Conservation (phyloP, 2,888 invertebrate species). For the Drosophila niveifrons region DNA sequence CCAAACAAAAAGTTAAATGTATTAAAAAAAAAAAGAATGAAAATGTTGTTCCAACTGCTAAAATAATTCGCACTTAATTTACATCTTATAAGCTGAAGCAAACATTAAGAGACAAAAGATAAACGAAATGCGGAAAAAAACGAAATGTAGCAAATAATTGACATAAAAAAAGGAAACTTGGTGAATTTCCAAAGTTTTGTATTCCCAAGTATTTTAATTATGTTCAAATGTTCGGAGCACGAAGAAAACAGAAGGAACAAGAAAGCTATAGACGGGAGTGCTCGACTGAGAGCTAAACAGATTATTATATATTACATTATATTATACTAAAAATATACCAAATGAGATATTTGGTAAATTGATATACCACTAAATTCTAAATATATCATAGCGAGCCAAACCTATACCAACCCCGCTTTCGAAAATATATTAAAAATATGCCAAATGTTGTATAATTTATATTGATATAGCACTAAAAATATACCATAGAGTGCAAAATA, state of each 20-base stretch:
- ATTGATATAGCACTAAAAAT: too few relatives aligned
- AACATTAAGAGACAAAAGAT: constrained; percentile 1
- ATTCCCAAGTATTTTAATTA: neutral
- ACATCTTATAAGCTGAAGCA: neutral
- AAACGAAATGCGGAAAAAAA: neutral
- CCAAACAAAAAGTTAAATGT: constrained; percentile 27
- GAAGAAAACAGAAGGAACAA: neutral
- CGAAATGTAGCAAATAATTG: neutral
- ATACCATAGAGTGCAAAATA: too few relatives aligned
- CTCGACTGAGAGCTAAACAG: too few relatives aligned
- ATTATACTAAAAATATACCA: too few relatives aligned
- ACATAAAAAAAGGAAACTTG: neutral
- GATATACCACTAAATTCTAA: too few relatives aligned
- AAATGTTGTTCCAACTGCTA: constrained; percentile 23
- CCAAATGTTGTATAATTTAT: too few relatives aligned
- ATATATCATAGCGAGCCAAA: too few relatives aligned
- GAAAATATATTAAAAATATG: too few relatives aligned
- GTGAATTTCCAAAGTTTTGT: neutral
- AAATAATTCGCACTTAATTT: constrained; percentile 21
- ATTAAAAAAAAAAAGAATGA: constrained; percentile 28
- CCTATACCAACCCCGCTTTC: too few relatives aligned
- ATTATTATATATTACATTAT: too few relatives aligned
- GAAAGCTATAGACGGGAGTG: neutral
- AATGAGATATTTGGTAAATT: too few relatives aligned
- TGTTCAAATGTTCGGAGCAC: neutral